Evolutionary conservation across 1,140 invertebrate genomes (phyloP).

Genomic region (Olivierus martensii): DNA sequence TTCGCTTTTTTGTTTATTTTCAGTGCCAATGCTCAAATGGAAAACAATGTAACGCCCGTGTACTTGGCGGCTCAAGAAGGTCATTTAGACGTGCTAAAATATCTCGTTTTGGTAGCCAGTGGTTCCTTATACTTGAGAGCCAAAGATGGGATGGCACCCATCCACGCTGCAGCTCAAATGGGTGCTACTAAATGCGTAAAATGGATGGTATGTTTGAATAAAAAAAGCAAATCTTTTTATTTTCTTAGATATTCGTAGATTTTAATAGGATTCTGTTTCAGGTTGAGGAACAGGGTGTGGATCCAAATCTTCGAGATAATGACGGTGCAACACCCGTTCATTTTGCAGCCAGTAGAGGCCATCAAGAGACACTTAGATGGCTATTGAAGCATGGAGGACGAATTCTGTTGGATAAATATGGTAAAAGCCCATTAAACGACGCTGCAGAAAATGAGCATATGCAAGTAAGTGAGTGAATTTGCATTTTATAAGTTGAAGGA

Average conservation of each 20-base stretch:
- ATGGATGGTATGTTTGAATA: constrained; percentile 57
- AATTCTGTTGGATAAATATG: constrained; percentile 62
- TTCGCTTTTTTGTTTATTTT: background rate
- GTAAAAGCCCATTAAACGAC: constrained; percentile 75
- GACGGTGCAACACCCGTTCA: constrained; percentile 59
- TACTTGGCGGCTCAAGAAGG: constrained; percentile 77
- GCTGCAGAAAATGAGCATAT: constrained; percentile 77
- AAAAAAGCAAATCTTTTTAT: constrained; percentile 18
- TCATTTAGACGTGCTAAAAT: constrained; percentile 66
- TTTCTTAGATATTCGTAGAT: constrained; percentile 16
- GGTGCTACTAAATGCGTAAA: constrained; percentile 69
- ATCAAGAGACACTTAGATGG: constrained; percentile 66
- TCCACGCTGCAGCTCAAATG: constrained; percentile 76
- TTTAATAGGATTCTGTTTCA: constrained; percentile 26
- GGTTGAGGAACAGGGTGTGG: constrained; percentile 65
- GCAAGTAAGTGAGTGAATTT: constrained; percentile 63
- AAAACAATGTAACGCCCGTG: constrained; percentile 76
- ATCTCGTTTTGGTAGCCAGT: constrained; percentile 61
- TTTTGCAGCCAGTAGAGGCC: constrained; percentile 60
- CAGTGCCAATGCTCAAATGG: constrained; percentile 75
- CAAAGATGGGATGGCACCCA: constrained; percentile 73
- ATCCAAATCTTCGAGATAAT: constrained; percentile 64
- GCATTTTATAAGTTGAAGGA: too few species aligned
- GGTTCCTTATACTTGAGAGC: constrained; percentile 59
- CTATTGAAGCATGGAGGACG: constrained; percentile 59